Base-by-base conservation (phyloP, 1,140 invertebrate genomes). In the Leptinotarsa undecemlineata region DNA sequence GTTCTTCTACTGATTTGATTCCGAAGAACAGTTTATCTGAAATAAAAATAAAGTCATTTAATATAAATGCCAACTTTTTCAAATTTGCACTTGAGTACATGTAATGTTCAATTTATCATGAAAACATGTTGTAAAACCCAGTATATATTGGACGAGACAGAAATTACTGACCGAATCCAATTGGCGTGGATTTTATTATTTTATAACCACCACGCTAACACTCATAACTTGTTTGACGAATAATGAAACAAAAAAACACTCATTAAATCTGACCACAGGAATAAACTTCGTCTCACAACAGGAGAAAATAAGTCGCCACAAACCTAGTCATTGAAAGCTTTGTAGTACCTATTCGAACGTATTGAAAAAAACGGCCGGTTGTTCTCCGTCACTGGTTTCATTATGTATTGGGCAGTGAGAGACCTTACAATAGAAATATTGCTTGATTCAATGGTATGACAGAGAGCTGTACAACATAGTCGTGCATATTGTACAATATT, bases 401-500 rank as follows among this genome's bases (percentile, higher is more conserved):
- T 57, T 57, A 57, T 57, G n/a, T 57, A 57, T 57, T 19, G 51
- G 51, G 13, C n/a, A 57, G 51, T 57, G 51, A 57, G 51, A 57
- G 51, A 57, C 51, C 51, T 57, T 19, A 57, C 51, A 57, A 57
- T 57, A 57, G 51, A 57, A 57, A 57, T 57, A 57, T 68, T 76
- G 71, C 73, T 76, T 76, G 73, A 76, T 57, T 57, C 51, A 57
- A 66, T 73, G 63, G 72, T 76, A 74, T 68, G 72, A 74, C 72
- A 66, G 57, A 71, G 68, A 76, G 75, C 64, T 63, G 48, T 71
- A 76, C 72, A 61, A 72, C 70, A 61, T 62, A 69, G 72, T 76
- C 75, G 72, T 76, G 75, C 72, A 69, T 70, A 68, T 62, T 74
- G 75, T 69, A 67, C 75, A 71, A 71, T 74, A 76, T 76, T 76